Conservation (phyloP, 1,140 invertebrate species). For the Drosophila miranda region DNA sequence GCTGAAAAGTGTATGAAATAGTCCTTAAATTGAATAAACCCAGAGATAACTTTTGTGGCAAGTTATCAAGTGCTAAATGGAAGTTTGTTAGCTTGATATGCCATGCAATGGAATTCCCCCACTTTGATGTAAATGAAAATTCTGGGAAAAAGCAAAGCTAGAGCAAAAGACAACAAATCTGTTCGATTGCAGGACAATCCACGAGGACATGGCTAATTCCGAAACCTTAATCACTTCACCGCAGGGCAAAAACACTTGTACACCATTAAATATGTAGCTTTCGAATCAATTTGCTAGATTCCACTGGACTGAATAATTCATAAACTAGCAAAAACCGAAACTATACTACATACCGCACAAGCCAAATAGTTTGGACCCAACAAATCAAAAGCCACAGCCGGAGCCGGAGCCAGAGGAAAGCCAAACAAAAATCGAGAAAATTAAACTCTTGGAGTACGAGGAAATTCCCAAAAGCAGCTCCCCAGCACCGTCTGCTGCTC, state of each 20-base stretch:
- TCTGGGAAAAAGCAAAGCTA: no score
- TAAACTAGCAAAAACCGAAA: slow-evolving; percentile 12
- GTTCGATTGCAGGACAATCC: no score
- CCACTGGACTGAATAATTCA: slow-evolving; percentile 42
- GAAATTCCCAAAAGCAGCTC: slow-evolving; percentile 20
- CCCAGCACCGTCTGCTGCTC: not conserved
- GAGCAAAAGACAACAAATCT: slow-evolving; percentile 2
- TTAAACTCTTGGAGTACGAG: slow-evolving; percentile 1
- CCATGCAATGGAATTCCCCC: slow-evolving; percentile 30
- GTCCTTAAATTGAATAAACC: slow-evolving; percentile 45
- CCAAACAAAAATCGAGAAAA: slow-evolving; percentile 26
- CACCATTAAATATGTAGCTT: slow-evolving; percentile 37
- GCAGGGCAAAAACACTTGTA: slow-evolving; percentile 38
- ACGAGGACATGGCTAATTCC: no score
- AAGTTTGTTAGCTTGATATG: slow-evolving; percentile 51
- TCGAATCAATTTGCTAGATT: slow-evolving; percentile 33
- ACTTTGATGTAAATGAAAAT: no score
- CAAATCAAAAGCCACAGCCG: slow-evolving; percentile 32
- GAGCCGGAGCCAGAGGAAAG: not conserved
- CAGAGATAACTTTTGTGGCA: slow-evolving; percentile 39
- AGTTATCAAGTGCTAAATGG: slow-evolving; percentile 55
- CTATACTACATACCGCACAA: slow-evolving; percentile 17
- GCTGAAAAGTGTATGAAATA: slow-evolving; percentile 35
- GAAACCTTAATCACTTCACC: slow-evolving; percentile 16
- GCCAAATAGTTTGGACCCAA: slow-evolving; percentile 35